Evolutionary conservation across 2,113 vertebrate species (phyloP).

Genomic region (Xiphorhynchus elegans): DNA sequence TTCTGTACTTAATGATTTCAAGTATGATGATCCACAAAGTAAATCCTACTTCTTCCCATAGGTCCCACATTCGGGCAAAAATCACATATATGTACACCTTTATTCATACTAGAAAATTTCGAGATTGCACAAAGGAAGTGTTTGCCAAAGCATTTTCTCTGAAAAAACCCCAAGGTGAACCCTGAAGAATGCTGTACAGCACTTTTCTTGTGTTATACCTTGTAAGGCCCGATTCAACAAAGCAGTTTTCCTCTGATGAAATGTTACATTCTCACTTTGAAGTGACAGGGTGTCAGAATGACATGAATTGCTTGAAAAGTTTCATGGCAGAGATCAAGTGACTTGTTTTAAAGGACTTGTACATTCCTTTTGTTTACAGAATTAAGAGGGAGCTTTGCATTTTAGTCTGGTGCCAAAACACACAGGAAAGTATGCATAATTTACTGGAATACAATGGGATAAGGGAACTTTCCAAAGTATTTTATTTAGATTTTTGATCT

Average conservation of each 20-base stretch:
- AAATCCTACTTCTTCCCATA: neutral
- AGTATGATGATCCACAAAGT: neutral
- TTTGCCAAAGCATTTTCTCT: neutral
- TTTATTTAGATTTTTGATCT: constrained; percentile 39
- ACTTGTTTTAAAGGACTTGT: neutral
- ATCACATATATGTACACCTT: neutral
- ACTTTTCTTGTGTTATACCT: neutral
- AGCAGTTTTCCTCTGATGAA: neutral
- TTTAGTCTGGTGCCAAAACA: constrained; percentile 19
- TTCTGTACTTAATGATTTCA: neutral
- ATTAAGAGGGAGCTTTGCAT: neutral
- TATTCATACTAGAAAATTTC: neutral
- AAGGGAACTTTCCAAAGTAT: constrained; percentile 1
- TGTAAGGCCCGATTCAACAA: neutral
- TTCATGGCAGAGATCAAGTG: neutral
- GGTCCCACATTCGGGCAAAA: neutral
- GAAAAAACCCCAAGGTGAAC: neutral
- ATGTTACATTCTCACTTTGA: neutral
- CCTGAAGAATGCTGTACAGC: neutral
- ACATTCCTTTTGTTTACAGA: neutral
- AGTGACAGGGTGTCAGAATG: neutral
- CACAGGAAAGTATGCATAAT: neutral
- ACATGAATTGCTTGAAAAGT: neutral
- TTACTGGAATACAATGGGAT: neutral
- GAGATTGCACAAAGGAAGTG: neutral